Conservation (phyloP, 2,113 vertebrate genomes). For the Podiceps cristatus region DNA sequence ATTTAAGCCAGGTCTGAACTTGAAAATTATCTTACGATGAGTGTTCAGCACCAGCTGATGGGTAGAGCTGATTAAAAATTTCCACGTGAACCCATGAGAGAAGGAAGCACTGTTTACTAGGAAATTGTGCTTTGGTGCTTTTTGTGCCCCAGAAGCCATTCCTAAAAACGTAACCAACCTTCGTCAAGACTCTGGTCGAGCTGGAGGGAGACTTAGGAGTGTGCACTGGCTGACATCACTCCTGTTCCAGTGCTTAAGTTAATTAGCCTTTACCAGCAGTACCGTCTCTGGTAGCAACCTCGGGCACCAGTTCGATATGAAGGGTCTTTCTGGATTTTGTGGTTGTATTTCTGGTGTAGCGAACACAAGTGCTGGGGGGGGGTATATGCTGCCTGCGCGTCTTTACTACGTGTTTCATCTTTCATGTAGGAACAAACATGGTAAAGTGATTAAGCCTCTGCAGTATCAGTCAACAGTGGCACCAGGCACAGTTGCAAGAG, state of each 20-base stretch:
- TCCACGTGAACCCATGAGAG: accelerated
- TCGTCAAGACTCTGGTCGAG: background rate
- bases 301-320: background rate
- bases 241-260: background rate
- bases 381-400: background rate
- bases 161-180: too few species aligned
- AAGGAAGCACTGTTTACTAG: accelerated
- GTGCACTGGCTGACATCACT: accelerated
- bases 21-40: accelerated
- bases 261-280: background rate
- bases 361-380: background rate
- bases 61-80: background rate
- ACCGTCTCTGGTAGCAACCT: accelerated
- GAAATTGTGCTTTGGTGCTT: accelerated
- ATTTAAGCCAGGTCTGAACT: background rate
- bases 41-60: background rate
- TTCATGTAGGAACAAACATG: slow-evolving; percentile 83
- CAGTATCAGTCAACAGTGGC: slow-evolving; percentile 91
- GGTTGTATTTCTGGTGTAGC: background rate
- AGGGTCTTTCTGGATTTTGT: background rate
- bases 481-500: slow-evolving; percentile 91
- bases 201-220: background rate
- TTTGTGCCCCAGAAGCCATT: background rate
- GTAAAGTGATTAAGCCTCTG: slow-evolving; percentile 91
- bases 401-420: background rate